Base-by-base conservation (phyloP, 2,113 vertebrate genomes). In the Regulus satrapa region DNA sequence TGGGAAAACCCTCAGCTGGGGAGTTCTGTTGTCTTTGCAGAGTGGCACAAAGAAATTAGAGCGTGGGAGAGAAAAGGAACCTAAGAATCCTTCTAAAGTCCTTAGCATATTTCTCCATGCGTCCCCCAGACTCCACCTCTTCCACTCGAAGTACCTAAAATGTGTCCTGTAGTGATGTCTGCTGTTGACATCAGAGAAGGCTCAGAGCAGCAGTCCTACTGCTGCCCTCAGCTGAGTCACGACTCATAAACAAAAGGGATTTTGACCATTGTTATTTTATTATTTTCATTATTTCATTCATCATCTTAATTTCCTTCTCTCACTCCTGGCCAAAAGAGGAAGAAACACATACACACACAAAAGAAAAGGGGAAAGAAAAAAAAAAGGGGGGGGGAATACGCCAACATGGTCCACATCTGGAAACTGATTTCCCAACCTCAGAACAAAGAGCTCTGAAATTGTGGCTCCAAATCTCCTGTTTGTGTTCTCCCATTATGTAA, bases 261-360 rank as follows among this genome's bases (percentile, higher is more conserved):
- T 93, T 94, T 96, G 81, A 94, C 92, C 93, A 95, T 91, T 97
- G 94, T 94, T 97, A 90, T 94, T 95, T 95, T 96, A 92, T 97
- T 97, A 96, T 97, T 97, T 96, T 97, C 92, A 94, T 97, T 95
- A 97, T 97, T 97, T 96, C 93, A 97, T 97, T 97, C 97, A 97
- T 97, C 94, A 95, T 96, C 89, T 78, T 97, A 94, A 96, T 96
- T 96, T 92, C 43, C 64, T 72, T 64, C 85, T 95, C 92, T 95
- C 92, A 87, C 91, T 86, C 78, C 68, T 69, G 79, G 74, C 92
- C 91, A 96, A 82, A 86, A 87, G 83, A 82, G 83, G 95, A 77
- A 78, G 94, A 93, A 17, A 86, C 14, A 63, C 66, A 79, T 6
- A 75, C 69, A 80, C 31, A 84, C 25, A 92, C 68, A 92, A n/a